Percentiles rank a stretch among this genome's conserved stretches.
phyloP scores from a whole-genome alignment of 2,888 invertebrate species.

The Omphaloscelis lunosa region DNA sequence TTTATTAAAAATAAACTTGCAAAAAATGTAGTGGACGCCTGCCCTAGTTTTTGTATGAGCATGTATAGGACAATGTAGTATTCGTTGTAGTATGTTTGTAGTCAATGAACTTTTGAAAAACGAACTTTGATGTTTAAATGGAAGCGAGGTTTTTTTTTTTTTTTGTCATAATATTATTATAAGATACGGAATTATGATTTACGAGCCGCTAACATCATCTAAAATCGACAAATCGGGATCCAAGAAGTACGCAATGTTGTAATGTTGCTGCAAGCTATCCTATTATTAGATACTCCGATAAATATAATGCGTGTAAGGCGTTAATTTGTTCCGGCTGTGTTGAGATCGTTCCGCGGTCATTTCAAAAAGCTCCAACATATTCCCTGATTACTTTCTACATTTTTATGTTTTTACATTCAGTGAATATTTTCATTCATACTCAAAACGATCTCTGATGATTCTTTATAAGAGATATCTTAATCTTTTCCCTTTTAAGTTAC shows the following conservation, averaged over 20 bases:
- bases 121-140: no score
- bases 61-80: neutral
- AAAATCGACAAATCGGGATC: slow-evolving; percentile 43
- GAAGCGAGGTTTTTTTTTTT: neutral
- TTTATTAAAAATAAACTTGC: slow-evolving; percentile 25
- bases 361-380: slow-evolving; percentile 38
- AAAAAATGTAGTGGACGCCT: slow-evolving; percentile 23
- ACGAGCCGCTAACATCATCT: neutral
- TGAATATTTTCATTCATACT: neutral
- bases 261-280: slow-evolving; percentile 58
- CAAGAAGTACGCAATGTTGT: slow-evolving; percentile 45
- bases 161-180: neutral
- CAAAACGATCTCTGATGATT: neutral
- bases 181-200: slow-evolving; percentile 6
- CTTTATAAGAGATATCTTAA: neutral
- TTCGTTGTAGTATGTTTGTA: neutral
- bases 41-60: slow-evolving; percentile 34
- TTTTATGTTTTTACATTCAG: neutral
- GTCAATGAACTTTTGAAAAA: neutral
- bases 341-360: slow-evolving; percentile 37
- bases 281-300: slow-evolving; percentile 63
- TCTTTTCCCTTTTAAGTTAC: neutral
- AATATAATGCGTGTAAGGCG: slow-evolving; percentile 59
- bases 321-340: slow-evolving; percentile 64
- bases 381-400: slow-evolving; percentile 28